These are phyloP conservation scores for Barbus barbus DNA, from an alignment of 2,113 vertebrate genomes.

Conservation along the genomic window DNA sequence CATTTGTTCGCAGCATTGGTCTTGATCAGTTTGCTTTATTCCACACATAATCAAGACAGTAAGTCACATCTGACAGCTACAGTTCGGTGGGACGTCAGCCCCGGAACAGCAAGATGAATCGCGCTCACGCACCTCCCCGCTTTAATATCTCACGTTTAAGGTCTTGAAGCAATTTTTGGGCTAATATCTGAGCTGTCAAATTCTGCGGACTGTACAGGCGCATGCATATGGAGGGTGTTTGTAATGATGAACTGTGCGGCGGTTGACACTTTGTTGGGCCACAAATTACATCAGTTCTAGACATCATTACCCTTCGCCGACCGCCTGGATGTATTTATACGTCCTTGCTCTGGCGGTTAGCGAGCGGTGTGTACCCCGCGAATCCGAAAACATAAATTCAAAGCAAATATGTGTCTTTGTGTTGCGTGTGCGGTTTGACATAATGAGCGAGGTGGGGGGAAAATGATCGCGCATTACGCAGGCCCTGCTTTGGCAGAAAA, in stretches of 20 bases:
- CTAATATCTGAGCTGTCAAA: slow-evolving; percentile 39
- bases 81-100: slow-evolving; percentile 13
- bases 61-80: slow-evolving; percentile 43
- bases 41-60: slow-evolving; percentile 34
- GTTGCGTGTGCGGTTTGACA: slow-evolving; percentile 54
- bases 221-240: slow-evolving; percentile 24
- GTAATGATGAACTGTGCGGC: slow-evolving; percentile 34
- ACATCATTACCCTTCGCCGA: slow-evolving; percentile 35
- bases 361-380: slow-evolving; percentile 39
- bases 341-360: slow-evolving; percentile 45
- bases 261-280: slow-evolving; percentile 38
- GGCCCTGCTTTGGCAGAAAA: slow-evolving; percentile 59
- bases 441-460: slow-evolving; percentile 59
- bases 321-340: slow-evolving; percentile 48
- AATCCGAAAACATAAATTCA: slow-evolving; percentile 57
- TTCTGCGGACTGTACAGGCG: background rate
- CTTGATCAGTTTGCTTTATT: slow-evolving; percentile 39
- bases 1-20: slow-evolving; percentile 11
- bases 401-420: slow-evolving; percentile 59
- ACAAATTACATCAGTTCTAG: slow-evolving; percentile 47
- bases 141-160: slow-evolving; percentile 36
- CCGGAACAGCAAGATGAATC: slow-evolving; percentile 1
- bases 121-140: background rate
- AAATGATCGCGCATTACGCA: slow-evolving; percentile 62
- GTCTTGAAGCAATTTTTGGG: slow-evolving; percentile 43